A percentile compares a stretch with the other conserved stretches of the same genome.
Evolutionary conservation across 2,888 invertebrate genomes (phyloP).

Genomic region (Neuroscelio doddi): DNA sequence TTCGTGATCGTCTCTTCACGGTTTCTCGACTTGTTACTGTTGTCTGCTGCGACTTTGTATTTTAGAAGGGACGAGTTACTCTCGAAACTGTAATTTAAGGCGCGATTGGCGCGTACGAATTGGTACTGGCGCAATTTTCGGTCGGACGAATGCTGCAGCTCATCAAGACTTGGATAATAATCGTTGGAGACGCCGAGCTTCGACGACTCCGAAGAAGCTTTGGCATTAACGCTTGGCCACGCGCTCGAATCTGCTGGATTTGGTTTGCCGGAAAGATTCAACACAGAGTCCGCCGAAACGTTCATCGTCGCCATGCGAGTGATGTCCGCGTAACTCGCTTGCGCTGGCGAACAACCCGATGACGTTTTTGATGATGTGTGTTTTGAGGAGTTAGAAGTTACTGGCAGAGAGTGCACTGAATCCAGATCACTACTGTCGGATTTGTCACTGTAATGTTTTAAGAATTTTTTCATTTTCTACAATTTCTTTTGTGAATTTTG

Average conservation of each 20-base stretch:
- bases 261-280: conserved; percentile 61
- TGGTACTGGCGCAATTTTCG: conserved; percentile 63
- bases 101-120: conserved; percentile 61
- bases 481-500: too few species aligned
- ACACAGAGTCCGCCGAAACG: conserved; percentile 59
- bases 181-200: conserved; percentile 64
- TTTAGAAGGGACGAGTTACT: conserved; percentile 59
- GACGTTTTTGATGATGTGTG: conserved; percentile 65
- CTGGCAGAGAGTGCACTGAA: conserved; percentile 88
- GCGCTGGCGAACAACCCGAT: conserved; percentile 71
- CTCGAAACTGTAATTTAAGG: conserved; percentile 61
- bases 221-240: conserved; percentile 64
- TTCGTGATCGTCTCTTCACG: conserved; percentile 67
- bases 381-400: conserved; percentile 73
- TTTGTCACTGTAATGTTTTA: conserved; percentile 75
- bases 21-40: conserved; percentile 58
- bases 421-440: conserved; percentile 89
- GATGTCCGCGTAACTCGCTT: conserved; percentile 88
- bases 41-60: conserved; percentile 57
- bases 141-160: conserved; percentile 63
- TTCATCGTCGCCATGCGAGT: conserved; percentile 76
- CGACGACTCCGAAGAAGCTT: conserved; percentile 61
- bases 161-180: conserved; percentile 69
- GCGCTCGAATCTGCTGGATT: conserved; percentile 59
- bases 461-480: too few species aligned